Evolutionary conservation across 2,888 invertebrate species (phyloP), one percentile per base, ranked within the genome.

Genomic region (Apotomis capreana): DNA sequence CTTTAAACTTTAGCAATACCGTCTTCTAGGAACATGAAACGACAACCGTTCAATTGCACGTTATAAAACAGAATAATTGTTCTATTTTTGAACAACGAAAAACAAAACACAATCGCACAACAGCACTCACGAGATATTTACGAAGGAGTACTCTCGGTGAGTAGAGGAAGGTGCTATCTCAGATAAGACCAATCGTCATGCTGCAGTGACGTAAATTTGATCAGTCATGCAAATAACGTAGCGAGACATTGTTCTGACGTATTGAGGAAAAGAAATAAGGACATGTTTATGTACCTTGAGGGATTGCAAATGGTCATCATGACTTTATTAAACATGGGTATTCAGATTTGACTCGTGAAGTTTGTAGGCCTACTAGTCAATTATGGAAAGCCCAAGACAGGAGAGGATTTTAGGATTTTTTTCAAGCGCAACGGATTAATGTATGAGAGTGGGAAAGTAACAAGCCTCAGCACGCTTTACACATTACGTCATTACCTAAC

Each of bases 101-200:
- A 62, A 37, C 54, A 65, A 46, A 52, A 58, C 12, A 44, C 64
- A 3, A 46, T 46, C 13, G 60, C 61, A 71, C 71, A 67, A 71
- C 71, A 71, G 57, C 71, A 57, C 67, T 68, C 61, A 51, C 61
- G 67, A 55, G 57, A 64, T 68, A 65, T 71, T 71, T 67, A 71
- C 61, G 37, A 68, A 62, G 57, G 55, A 71, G 67, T 71, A 67
- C 57, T 44, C 55, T 57, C 13, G 9, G 46, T 46, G 49, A 49
- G 57, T 12, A 55, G 26, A 40, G 46, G 46, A 9, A 62, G 49
- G 67, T 71, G 58, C 59, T 68, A 51, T 58, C 69, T 63, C n/a
- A 55, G 26, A 54, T 64, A 8, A 55, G 15, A 40, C 61, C n/a
- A 51, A 37, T 51, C 71, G 60, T 55, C 60, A 60, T 44, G 40